Base-by-base conservation (phyloP, 2,888 invertebrate genomes). In the Scaptomyza reducta region DNA sequence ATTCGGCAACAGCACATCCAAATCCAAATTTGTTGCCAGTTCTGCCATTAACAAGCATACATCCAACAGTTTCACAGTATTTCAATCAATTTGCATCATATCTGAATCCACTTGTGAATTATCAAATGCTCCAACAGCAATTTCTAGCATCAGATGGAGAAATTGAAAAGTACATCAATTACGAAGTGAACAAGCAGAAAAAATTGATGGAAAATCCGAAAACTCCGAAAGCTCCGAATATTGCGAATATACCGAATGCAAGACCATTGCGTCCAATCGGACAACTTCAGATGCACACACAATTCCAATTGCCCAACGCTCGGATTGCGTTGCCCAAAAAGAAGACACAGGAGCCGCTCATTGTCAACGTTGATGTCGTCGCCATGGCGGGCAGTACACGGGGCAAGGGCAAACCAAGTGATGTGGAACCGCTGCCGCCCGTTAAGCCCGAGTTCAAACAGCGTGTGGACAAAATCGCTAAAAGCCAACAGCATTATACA, bases 151-250 rank as follows among this genome's bases (percentile, higher is more conserved):
- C 9, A 0, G 29, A 46, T 6, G 69, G 71, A 70, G 69, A 74
- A 14, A 49, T 81, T 31, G 83, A 79, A n/a, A 65, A 74, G 27
- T 76, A 70, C 27, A 76, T 82, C n/a, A 79, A 79, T n/a, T 38
- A 18, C 22, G 77, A 82, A 54, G 35, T 79, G 44, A 47, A 40
- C 13, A 40, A 49, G 13, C 86, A 82, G 42, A 59, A 50, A 45
- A 14, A 3, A 0, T 1, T 56, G 6, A 64, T 79, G 64, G 60
- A 50, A 0, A 62, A 64, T 3, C 46, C 46, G 35, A 14, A 6
- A n/a, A n/a, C n/a, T n/a, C n/a, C n/a, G n/a, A n/a, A n/a, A n/a
- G n/a, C n/a, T n/a, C n/a, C n/a, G n/a, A n/a, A n/a, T n/a, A n/a
- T n/a, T n/a, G n/a, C n/a, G n/a, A n/a, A n/a, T n/a, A n/a, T n/a